phyloP scores from a whole-genome alignment of 2,113 vertebrate species.

The Tetrax tetrax region DNA sequence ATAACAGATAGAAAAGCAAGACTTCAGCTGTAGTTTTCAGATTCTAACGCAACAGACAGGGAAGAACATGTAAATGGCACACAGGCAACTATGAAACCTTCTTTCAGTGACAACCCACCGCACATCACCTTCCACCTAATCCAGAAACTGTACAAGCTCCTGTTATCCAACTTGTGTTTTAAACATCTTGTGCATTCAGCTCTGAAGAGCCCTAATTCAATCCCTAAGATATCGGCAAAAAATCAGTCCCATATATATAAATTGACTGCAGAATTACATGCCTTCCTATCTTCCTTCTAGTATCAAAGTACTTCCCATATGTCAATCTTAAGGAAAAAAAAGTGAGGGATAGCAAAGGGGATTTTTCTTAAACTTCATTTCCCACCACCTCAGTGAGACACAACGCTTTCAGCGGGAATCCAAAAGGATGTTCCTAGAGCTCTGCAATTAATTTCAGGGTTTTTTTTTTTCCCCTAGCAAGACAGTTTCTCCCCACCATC shows the following conservation, averaged over 20 bases:
- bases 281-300: not conserved
- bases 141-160: not conserved
- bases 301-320: not conserved
- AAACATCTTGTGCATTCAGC: not conserved
- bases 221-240: not conserved
- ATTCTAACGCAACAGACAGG: not conserved
- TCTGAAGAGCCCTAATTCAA: not conserved
- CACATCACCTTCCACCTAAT: not conserved
- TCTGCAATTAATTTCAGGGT: not conserved
- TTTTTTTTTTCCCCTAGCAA: not conserved
- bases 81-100: not conserved
- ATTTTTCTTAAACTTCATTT: not conserved
- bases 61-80: not conserved
- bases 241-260: not conserved
- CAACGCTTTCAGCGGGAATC: not conserved
- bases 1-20: not conserved
- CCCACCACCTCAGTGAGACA: not conserved
- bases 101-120: not conserved
- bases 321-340: not conserved
- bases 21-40: not conserved
- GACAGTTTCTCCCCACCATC: not conserved
- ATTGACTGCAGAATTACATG: not conserved
- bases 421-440: not conserved
- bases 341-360: not conserved
- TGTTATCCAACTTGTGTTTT: not conserved